These are phyloP conservation scores for Philhelius pedissequus DNA, from an alignment of 2,888 invertebrate genomes.

Conservation along the genomic window DNA sequence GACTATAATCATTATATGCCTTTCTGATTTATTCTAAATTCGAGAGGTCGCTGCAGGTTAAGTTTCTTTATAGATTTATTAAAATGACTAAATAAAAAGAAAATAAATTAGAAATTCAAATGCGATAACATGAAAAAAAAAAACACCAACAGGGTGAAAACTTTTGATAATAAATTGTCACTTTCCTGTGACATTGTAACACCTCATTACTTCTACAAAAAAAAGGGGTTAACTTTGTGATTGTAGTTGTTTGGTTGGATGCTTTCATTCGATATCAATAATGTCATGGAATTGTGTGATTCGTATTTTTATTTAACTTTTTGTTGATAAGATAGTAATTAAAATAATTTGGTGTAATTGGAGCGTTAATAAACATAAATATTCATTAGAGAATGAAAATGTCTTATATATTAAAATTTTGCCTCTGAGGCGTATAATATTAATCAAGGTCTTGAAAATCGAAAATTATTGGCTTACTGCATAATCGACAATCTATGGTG, in stretches of 20 bases:
- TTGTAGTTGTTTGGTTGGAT: not conserved
- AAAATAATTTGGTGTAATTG: too few species aligned
- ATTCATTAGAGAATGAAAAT: too few species aligned
- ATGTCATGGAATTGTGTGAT: too few species aligned
- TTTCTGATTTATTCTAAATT: not conserved
- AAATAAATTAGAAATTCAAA: conserved; percentile 5
- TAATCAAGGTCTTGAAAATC: too few species aligned
- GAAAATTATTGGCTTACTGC: too few species aligned
- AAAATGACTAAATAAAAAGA: not conserved
- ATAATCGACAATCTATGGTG: too few species aligned
- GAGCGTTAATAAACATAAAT: too few species aligned
- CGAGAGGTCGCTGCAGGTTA: not conserved
- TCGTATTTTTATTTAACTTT: too few species aligned
- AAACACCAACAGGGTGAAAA: not conserved
- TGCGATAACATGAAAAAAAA: not conserved
- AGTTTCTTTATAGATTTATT: not conserved
- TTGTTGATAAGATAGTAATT: too few species aligned
- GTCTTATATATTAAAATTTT: too few species aligned
- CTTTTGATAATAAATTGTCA: not conserved
- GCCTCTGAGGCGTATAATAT: too few species aligned
- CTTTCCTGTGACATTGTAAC: not conserved
- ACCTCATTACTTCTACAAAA: not conserved
- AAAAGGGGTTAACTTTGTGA: not conserved
- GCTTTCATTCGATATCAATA: too few species aligned
- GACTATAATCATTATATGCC: not conserved